Base-by-base conservation (phyloP, 2,113 vertebrate species). In the Corydoras sp. region DNA sequence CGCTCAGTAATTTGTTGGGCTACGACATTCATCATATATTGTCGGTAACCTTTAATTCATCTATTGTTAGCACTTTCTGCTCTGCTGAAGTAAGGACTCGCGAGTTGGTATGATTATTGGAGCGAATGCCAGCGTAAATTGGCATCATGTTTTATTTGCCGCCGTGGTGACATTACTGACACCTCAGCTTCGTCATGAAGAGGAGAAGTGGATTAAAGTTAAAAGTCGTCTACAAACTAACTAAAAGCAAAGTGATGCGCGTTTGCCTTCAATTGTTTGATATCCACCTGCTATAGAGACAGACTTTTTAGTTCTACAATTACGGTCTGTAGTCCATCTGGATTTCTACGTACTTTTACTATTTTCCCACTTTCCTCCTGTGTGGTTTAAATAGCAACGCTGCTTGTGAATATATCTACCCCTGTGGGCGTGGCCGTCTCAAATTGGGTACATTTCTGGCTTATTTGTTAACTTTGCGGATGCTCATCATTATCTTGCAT, bases 1-100 rank as follows among this genome's bases (percentile, higher is more conserved):
- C 81, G 84, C 76, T 74, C 14, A 61, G 86, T 88, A 88, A 93
- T 92, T 93, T 92, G 87, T 90, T 69, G 72, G 87, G 88, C 86
- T 83, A 78, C 88, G 89, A 86, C 89, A 88, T 89, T 90, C 88
- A 88, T 91, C 84, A 88, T 87, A 83, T 82, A 83, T 83, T 80
- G 82, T 80, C 74, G 54, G 67, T 93, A 94, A 95, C 91, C 93
- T 97, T 95, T 93, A 93, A 92, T 93, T 94, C 88, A 89, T 90
- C 90, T 86, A 87, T 86, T 92, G 93, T 91, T 93, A 88, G 93
- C 91, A 91, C 84, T 93, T 95, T 90, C 89, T 60, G 43, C 86
- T 89, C 86, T 92, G 89, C 89, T 89, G 88, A 82, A 86, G 83
- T 91, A 77, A 83, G 86, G 76, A 83, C 88, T 77, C 80, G 81